Conservation (phyloP, 2,113 vertebrate genomes). For the Elaphurus davidianus region DNA sequence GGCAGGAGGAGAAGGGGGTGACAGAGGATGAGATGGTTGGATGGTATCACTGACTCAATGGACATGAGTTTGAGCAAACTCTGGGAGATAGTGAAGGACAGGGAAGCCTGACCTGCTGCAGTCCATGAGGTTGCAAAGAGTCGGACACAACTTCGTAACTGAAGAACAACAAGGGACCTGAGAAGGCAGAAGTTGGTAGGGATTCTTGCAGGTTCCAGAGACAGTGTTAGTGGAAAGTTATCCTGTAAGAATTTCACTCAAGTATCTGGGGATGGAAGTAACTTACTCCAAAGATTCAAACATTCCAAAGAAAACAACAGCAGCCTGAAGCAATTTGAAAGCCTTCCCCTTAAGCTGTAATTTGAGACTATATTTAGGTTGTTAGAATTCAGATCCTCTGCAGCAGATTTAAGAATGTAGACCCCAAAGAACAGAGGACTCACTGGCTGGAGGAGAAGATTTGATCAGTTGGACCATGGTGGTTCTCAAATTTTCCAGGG, state of each 20-base stretch:
- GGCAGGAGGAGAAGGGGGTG: background rate
- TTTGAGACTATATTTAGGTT: background rate
- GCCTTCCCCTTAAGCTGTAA: background rate
- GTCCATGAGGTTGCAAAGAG: background rate
- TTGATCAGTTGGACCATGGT: background rate
- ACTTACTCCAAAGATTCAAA: background rate
- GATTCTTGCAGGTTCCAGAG: background rate
- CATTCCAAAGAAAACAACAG: background rate
- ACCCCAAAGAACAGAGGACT: background rate
- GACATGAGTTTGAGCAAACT: background rate
- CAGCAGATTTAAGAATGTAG: background rate
- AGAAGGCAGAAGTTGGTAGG: background rate
- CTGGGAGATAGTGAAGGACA: background rate
- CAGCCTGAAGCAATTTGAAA: conserved; percentile 12
- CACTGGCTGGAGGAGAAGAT: background rate
- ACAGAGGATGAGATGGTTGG: background rate
- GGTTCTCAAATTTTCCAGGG: background rate
- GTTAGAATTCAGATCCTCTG: background rate
- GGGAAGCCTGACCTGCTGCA: background rate
- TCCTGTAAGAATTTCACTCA: background rate
- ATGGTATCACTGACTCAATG: background rate
- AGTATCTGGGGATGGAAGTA: background rate
- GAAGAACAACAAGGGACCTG: background rate
- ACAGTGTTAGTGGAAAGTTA: background rate
- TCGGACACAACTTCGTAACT: background rate